A percentile compares a stretch with the other conserved stretches of the same genome.
Conservation (phyloP, 1,140 invertebrate species). For the Drosophila albomicans region DNA sequence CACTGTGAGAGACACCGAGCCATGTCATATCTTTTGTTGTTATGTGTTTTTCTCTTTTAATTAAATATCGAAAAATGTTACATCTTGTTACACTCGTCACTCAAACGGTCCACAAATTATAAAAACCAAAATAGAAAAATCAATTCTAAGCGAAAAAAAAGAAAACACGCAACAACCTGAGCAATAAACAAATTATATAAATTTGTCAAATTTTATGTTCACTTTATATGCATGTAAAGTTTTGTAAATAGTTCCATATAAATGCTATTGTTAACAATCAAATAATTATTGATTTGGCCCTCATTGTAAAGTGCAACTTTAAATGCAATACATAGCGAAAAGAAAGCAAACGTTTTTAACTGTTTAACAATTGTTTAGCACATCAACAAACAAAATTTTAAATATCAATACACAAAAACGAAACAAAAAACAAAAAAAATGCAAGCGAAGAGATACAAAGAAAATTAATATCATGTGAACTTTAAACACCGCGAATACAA, state of each 20-base stretch:
- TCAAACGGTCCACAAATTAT: slow-evolving; percentile 55
- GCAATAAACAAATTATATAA: slow-evolving; percentile 35
- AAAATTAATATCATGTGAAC: slow-evolving; percentile 58
- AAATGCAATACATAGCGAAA: slow-evolving; percentile 34
- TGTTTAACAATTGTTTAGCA: slow-evolving; percentile 65
- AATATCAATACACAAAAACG: slow-evolving; percentile 46
- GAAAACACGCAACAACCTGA: slow-evolving; percentile 27
- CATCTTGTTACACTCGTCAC: slow-evolving; percentile 33
- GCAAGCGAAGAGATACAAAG: slow-evolving; percentile 2
- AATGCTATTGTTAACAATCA: slow-evolving; percentile 42
- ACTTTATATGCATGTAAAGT: slow-evolving; percentile 31
- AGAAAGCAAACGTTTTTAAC: slow-evolving; percentile 28
- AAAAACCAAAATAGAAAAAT: background rate
- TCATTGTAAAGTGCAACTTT: slow-evolving; percentile 39
- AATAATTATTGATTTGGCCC: slow-evolving; percentile 38
- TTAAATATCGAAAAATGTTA: slow-evolving; percentile 22
- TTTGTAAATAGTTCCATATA: slow-evolving; percentile 48
- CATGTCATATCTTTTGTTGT: slow-evolving; percentile 4
- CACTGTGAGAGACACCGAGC: background rate
- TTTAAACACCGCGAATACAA: slow-evolving; percentile 67
- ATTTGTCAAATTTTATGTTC: slow-evolving; percentile 36
- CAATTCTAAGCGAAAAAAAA: slow-evolving; percentile 2
- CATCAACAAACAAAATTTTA: slow-evolving; percentile 58
- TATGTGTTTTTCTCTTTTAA: slow-evolving; percentile 15
- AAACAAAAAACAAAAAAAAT: background rate